Percentiles rank a stretch among this genome's conserved stretches.
phyloP scores from a whole-genome alignment of 2,888 invertebrate genomes.

The Cataglyphis albicans region DNA sequence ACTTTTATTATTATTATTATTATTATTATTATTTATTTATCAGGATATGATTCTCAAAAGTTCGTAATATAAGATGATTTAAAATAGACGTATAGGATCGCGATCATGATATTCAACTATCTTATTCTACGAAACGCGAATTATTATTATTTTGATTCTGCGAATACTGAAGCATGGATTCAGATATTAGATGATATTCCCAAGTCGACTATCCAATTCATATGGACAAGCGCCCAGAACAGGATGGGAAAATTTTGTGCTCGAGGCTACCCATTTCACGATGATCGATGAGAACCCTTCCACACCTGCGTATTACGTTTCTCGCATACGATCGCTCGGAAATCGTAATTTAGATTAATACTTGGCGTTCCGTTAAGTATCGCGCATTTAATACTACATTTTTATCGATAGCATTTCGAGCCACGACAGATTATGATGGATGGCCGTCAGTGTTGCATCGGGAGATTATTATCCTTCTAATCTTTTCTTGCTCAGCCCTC shows the following conservation, averaged over 20 bases:
- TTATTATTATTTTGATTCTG: slow-evolving; percentile 8
- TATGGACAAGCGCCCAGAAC: slow-evolving; percentile 3
- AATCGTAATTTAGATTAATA: slow-evolving; percentile 72
- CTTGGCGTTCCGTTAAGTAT: slow-evolving; percentile 58
- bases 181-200: neutral
- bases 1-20: neutral
- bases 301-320: slow-evolving; percentile 58
- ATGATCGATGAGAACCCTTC: slow-evolving; percentile 62
- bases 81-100: neutral
- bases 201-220: slow-evolving; percentile 12
- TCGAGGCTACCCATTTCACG: slow-evolving; percentile 29
- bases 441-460: slow-evolving; percentile 52
- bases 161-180: neutral
- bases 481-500: slow-evolving; percentile 26
- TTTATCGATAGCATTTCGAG: slow-evolving; percentile 67
- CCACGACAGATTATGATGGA: slow-evolving; percentile 66
- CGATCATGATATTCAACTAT: neutral
- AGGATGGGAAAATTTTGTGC: slow-evolving; percentile 32
- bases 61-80: neutral
- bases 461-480: slow-evolving; percentile 63
- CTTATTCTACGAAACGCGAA: neutral
- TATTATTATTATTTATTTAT: neutral
- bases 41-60: neutral
- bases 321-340: slow-evolving; percentile 27
- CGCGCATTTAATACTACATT: slow-evolving; percentile 52